phyloP scores from a whole-genome alignment of 1,140 invertebrate species.

The Coenobita brevimanus region DNA sequence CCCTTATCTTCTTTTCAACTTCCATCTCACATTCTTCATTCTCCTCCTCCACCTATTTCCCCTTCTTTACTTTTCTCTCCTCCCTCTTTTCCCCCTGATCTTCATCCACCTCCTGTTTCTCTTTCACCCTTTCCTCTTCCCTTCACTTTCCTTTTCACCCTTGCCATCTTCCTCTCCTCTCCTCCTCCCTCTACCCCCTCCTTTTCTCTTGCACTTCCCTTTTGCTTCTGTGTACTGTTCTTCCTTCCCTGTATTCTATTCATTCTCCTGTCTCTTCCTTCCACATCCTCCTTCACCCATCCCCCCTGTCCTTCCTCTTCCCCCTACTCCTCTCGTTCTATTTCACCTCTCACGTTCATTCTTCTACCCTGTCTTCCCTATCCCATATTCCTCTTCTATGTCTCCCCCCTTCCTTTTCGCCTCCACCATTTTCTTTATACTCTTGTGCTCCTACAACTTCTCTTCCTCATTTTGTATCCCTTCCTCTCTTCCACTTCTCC shows the following conservation, averaged over 20 bases:
- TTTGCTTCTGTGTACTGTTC: too few species aligned
- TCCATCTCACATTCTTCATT: too few species aligned
- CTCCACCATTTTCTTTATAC: background rate
- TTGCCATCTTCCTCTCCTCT: background rate
- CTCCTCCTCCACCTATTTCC: background rate
- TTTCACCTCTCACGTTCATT: too few species aligned
- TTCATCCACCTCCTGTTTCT: constrained; percentile 1
- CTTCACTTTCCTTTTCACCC: too few species aligned
- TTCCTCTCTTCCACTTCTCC: background rate
- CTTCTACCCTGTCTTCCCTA: background rate
- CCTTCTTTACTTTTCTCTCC: background rate
- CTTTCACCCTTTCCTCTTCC: background rate
- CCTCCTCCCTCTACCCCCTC: background rate
- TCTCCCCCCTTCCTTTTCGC: background rate
- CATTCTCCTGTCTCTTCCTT: background rate
- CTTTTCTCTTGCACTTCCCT: background rate
- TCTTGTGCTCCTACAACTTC: constrained; percentile 2
- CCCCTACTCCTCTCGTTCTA: constrained; percentile 1
- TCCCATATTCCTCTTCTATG: too few species aligned
- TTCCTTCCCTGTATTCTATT: background rate
- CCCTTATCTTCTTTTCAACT: background rate
- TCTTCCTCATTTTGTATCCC: background rate
- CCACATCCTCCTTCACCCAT: background rate
- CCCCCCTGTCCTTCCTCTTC: background rate
- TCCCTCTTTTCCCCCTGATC: too few species aligned